Evolutionary conservation across 2,113 vertebrate genomes (phyloP).

Genomic region (Aptenodytes forsteri): DNA sequence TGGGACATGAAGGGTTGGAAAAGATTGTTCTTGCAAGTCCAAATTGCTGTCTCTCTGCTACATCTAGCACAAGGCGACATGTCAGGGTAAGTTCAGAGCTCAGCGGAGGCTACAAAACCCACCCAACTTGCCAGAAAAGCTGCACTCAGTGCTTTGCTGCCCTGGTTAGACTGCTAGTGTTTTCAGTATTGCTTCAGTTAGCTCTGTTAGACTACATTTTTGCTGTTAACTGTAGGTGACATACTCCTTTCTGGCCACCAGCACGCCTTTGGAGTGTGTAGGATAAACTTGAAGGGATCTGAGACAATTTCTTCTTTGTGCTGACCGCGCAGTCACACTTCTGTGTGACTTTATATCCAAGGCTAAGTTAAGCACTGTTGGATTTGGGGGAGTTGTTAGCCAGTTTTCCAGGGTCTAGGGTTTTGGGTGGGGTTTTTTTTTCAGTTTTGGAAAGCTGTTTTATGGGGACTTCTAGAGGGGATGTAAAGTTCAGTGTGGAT

Average conservation of each 20-base stretch:
- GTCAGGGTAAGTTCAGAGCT: not conserved
- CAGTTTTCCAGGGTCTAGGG: not conserved
- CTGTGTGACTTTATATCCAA: not conserved
- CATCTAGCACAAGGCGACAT: not conserved
- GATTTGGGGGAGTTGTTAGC: not conserved
- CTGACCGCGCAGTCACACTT: not conserved
- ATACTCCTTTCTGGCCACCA: not conserved
- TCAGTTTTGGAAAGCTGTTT: not conserved
- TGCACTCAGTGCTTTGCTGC: fast-evolving
- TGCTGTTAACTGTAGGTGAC: not conserved
- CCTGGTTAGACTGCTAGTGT: not conserved
- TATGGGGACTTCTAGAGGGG: not conserved
- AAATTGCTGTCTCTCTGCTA: not conserved
- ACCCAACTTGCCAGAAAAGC: not conserved
- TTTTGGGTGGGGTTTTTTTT: not conserved
- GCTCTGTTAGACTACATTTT: not conserved
- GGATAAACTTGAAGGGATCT: not conserved
- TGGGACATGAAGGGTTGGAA: not conserved
- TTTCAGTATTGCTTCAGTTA: not conserved
- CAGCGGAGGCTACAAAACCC: not conserved
- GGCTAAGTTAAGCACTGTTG: not conserved
- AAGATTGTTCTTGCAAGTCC: not conserved
- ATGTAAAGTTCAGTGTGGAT: not conserved
- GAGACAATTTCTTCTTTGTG: not conserved
- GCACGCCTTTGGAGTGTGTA: not conserved